phyloP scores from a whole-genome alignment of 35 echinoderm and acorn worm genomes.

The Heliocidaris erythrogramma region DNA sequence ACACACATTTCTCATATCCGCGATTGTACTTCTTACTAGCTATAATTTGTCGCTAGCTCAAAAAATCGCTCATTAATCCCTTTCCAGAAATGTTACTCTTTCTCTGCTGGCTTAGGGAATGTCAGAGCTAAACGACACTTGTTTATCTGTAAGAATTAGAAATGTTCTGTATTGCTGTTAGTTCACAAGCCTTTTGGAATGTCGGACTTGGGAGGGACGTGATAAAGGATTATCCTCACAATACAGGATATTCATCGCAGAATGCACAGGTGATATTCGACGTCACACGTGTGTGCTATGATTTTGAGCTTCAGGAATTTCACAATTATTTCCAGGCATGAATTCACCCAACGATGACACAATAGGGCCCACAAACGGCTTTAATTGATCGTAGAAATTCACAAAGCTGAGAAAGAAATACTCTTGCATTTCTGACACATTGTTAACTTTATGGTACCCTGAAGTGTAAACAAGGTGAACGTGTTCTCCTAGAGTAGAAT shows the following conservation, averaged over 20 bases:
- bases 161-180: not conserved
- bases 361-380: not conserved
- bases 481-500: not conserved
- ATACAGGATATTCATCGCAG: not conserved
- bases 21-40: not conserved
- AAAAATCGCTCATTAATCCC: slow-evolving; percentile 7
- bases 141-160: not conserved
- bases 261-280: not conserved
- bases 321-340: not conserved
- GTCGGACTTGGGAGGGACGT: not conserved
- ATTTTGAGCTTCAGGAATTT: not conserved
- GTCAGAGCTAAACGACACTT: not conserved
- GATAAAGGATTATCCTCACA: not conserved
- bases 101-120: not conserved
- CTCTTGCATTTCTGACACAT: not conserved
- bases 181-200: not conserved
- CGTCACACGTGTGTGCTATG: not conserved
- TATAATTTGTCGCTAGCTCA: not conserved
- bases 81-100: not conserved
- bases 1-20: not conserved
- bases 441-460: not conserved
- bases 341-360: not conserved
- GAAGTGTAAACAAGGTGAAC: not conserved
- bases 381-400: not conserved
- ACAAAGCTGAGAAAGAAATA: not conserved